Evolutionary conservation across 2,888 invertebrate species (phyloP).

Genomic region (Syrista parreyssii): DNA sequence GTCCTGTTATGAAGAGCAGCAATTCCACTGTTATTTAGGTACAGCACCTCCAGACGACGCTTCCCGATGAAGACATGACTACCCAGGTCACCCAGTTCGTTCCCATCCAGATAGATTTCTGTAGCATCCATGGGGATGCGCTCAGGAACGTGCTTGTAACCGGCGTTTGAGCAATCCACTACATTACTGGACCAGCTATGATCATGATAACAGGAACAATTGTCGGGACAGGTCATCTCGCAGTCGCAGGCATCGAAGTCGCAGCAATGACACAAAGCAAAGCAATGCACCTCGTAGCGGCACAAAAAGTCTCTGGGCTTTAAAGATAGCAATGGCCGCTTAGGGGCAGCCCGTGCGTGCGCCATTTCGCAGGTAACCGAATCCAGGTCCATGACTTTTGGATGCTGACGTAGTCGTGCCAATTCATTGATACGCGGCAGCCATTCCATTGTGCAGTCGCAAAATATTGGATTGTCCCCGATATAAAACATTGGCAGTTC

Average conservation of each 20-base stretch:
- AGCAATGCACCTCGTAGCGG: conserved; percentile 85
- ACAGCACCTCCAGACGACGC: conserved; percentile 82
- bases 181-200: conserved; percentile 87
- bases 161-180: conserved; percentile 83
- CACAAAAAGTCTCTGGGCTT: conserved; percentile 84
- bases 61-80: conserved; percentile 90
- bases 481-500: conserved; percentile 84
- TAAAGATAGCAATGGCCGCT: conserved; percentile 74
- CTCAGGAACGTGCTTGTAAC: conserved; percentile 80
- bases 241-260: conserved; percentile 93
- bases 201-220: conserved; percentile 89
- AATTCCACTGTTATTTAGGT: conserved; percentile 83
- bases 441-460: conserved; percentile 92
- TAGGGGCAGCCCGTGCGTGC: conserved; percentile 73
- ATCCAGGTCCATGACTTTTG: conserved; percentile 83
- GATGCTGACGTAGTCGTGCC: conserved; percentile 78
- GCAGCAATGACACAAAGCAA: conserved; percentile 88
- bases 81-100: conserved; percentile 80
- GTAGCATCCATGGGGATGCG: conserved; percentile 91
- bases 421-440: conserved; percentile 82
- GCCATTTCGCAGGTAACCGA: conserved; percentile 82
- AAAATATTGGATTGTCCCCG: conserved; percentile 84
- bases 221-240: conserved; percentile 89
- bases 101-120: conserved; percentile 87
- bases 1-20: conserved; percentile 82